Conservation (phyloP, 2,113 vertebrate species). For the Chlamydotis undulata region DNA sequence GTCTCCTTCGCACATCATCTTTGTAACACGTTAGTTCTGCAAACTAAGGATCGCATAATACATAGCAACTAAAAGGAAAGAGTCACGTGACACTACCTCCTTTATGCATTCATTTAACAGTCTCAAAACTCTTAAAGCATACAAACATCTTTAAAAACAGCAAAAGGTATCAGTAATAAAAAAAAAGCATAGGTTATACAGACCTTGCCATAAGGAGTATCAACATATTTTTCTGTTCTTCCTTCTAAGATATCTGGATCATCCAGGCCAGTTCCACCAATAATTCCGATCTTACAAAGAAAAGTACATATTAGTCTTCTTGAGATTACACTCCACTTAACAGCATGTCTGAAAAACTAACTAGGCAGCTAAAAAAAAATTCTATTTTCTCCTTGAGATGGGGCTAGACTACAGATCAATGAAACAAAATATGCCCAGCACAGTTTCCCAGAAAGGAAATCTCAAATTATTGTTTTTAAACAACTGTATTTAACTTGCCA, state of each 20-base stretch:
- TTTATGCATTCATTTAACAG: not conserved
- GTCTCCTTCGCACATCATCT: not conserved
- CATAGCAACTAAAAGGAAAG: not conserved
- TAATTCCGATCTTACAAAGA: slow-evolving; percentile 89
- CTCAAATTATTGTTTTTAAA: not conserved
- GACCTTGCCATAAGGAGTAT: slow-evolving; percentile 96
- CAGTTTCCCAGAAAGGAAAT: not conserved
- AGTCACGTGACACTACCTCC: not conserved
- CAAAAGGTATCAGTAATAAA: not conserved
- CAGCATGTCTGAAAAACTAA: not conserved
- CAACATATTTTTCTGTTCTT: slow-evolving; percentile 91
- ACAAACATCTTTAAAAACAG: not conserved
- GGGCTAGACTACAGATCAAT: not conserved
- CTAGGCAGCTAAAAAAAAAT: not conserved
- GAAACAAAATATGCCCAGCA: not conserved
- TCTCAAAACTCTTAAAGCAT: not conserved
- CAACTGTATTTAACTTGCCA: not conserved
- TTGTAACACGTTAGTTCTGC: not conserved
- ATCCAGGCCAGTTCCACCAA: slow-evolving; percentile 93
- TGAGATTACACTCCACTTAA: not conserved
- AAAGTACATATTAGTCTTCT: not conserved
- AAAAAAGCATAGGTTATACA: not conserved
- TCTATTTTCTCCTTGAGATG: not conserved
- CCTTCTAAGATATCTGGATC: slow-evolving; percentile 95
- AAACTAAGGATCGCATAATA: not conserved